Conservation (phyloP, 2,888 invertebrate species). For the Opisthograptis luteolata region DNA sequence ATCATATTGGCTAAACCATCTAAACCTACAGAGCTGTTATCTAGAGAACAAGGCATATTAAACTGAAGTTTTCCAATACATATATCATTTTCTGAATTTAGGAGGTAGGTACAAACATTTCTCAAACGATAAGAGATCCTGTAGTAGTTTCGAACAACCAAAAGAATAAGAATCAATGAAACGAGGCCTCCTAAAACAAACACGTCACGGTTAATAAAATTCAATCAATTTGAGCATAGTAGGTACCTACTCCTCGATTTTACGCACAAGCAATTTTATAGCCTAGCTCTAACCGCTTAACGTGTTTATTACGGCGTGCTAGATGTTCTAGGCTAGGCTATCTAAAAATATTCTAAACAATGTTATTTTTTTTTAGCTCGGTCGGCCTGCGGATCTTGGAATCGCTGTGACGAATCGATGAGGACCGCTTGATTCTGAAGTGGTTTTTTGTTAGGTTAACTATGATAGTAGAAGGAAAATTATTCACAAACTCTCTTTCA, state of each 20-base stretch:
- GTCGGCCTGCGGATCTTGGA: not conserved
- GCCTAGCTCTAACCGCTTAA: slow-evolving; percentile 10
- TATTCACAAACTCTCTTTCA: no score
- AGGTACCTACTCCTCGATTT: slow-evolving; percentile 11
- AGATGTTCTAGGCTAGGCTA: slow-evolving; percentile 11
- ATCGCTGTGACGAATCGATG: slow-evolving; percentile 12
- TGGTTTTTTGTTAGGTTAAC: not conserved
- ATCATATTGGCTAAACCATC: no score
- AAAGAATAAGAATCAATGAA: slow-evolving; percentile 1
- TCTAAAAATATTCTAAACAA: slow-evolving; percentile 10
- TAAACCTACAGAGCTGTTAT: no score
- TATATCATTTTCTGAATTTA: no score
- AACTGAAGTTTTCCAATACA: no score
- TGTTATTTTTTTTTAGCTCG: slow-evolving; percentile 7
- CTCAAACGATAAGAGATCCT: no score
- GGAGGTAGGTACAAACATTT: no score
- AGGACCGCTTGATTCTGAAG: not conserved
- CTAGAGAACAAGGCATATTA: no score
- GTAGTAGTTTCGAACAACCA: no score
- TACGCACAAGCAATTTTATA: slow-evolving; percentile 18
- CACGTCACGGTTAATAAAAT: slow-evolving; percentile 37
- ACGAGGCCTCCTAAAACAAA: slow-evolving; percentile 6
- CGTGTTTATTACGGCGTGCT: slow-evolving; percentile 16
- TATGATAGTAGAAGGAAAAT: not conserved
- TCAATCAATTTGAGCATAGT: slow-evolving; percentile 40